Base-by-base conservation (phyloP, 2,888 invertebrate species). In the Antitype chi region DNA sequence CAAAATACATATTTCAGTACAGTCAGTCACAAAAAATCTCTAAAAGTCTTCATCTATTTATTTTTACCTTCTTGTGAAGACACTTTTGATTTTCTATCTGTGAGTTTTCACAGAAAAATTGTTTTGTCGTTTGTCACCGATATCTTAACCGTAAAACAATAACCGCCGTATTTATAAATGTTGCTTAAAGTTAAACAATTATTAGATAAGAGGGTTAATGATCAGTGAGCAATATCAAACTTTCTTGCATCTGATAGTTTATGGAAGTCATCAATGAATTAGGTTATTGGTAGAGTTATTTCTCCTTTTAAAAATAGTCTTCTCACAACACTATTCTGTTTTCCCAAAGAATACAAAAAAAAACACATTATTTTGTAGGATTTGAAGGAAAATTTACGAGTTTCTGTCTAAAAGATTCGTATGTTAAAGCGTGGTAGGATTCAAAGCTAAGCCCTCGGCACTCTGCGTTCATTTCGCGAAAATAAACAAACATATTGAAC, bases 401-500 rank as follows among this genome's bases (percentile, higher is more conserved):
- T 72, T 70, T 72, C 52, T 32, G 66, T 77, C 53, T 76, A 76
- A 85, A 80, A 74, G 67, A 80, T 70, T 69, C 68, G 76, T 76
- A 76, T 87, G 75, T 78, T 77, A 74, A 74, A 75, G 38, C 78
- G 66, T 59, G 47, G 62, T 53, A 17, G 76, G 80, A 80, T 84
- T 70, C 70, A 13, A 32, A 74, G 67, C 70, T 80, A 81, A 85
- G 67, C 76, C 78, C 63, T 71, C 73, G n/a, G 68, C 76, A 80
- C 74, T 81, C 81, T 25, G 75, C 80, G 78, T 85, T 85, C 87
- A 85, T 82, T 87, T 83, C 63, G 2, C 7, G 64, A 71, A 88
- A 85, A 84, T 88, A 85, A 83, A 84, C 79, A 83, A 79, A 80
- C 79, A 80, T 89, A 89, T 85, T 81, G 86, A 85, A 81, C 75